Evolutionary conservation across 1,140 invertebrate species (phyloP).

Genomic region (Drosophila navojoa): DNA sequence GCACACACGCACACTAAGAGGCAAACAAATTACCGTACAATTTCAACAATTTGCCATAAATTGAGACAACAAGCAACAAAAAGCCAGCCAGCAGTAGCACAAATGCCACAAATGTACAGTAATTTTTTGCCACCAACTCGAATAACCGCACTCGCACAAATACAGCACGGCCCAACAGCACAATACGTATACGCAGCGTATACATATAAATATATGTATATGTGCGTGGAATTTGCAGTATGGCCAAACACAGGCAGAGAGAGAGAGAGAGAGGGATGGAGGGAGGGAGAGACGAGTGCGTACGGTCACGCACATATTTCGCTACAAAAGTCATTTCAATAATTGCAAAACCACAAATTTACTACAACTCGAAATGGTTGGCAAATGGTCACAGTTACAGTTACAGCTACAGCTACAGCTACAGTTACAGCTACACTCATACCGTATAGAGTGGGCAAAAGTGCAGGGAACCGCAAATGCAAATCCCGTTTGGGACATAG

Average conservation of each 20-base stretch:
- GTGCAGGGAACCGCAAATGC: constrained; percentile 63
- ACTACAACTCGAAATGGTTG: constrained; percentile 78
- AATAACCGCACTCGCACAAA: constrained; percentile 45
- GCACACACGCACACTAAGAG: constrained; percentile 23
- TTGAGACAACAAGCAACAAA: constrained; percentile 81
- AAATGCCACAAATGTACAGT: constrained; percentile 78
- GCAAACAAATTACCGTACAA: constrained; percentile 75
- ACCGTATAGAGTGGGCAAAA: not conserved
- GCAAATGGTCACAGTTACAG: constrained; percentile 54
- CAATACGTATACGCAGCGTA: constrained; percentile 64
- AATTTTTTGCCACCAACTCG: constrained; percentile 70
- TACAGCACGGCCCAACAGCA: constrained; percentile 21
- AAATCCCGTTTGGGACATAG: constrained; percentile 64
- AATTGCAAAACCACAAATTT: constrained; percentile 84
- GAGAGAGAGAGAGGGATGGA: no score
- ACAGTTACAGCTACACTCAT: not conserved
- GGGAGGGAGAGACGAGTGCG: not conserved
- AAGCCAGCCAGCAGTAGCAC: constrained; percentile 54
- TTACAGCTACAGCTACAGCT: not conserved
- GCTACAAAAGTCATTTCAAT: constrained; percentile 81
- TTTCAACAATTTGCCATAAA: constrained; percentile 82
- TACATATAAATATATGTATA: constrained; percentile 8
- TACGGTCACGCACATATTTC: constrained; percentile 54
- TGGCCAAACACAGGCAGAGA: not conserved
- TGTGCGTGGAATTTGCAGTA: constrained; percentile 69